A percentile compares a stretch with the other conserved stretches of the same genome.
phyloP scores from a whole-genome alignment of 2,888 invertebrate species.

The Cyclophora albipunctata region DNA sequence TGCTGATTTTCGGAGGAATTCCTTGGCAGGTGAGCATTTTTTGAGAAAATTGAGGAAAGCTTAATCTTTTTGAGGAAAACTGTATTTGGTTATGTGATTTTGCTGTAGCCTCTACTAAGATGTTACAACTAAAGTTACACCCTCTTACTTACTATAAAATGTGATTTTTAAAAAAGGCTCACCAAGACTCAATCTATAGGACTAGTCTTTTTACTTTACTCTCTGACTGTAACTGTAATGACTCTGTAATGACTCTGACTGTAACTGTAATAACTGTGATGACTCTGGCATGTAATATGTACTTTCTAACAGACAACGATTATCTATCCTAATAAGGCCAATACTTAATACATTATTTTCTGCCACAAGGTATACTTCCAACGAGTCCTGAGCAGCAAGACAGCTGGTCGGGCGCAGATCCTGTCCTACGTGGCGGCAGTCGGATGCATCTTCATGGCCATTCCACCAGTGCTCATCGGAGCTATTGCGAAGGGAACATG shows the following conservation, averaged over 20 bases:
- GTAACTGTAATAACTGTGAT: too few relatives aligned
- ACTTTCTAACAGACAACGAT: too few relatives aligned
- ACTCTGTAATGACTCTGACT: too few relatives aligned
- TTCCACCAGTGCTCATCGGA: slow-evolving; percentile 97
- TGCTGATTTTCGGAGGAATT: slow-evolving; percentile 95
- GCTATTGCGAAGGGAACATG: slow-evolving; percentile 97
- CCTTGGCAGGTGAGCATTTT: slow-evolving; percentile 88
- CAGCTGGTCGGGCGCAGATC: slow-evolving; percentile 93
- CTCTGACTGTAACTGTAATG: too few relatives aligned
- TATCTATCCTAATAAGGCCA: too few relatives aligned
- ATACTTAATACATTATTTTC: background rate
- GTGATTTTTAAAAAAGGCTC: too few relatives aligned
- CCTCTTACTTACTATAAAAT: too few relatives aligned
- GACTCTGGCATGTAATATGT: too few relatives aligned
- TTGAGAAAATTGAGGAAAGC: background rate
- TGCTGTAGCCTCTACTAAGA: background rate
- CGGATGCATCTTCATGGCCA: slow-evolving; percentile 97
- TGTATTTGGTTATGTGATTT: background rate
- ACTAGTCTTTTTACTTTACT: too few relatives aligned
- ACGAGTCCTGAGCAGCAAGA: slow-evolving; percentile 96
- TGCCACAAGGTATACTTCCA: slow-evolving; percentile 92
- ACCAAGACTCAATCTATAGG: too few relatives aligned
- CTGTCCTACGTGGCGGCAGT: slow-evolving; percentile 96
- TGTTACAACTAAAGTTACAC: too few relatives aligned
- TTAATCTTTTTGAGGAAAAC: background rate